These are phyloP conservation scores for Callionymus lyra DNA, from an alignment of 2,113 vertebrate species.

Conservation along the genomic window DNA sequence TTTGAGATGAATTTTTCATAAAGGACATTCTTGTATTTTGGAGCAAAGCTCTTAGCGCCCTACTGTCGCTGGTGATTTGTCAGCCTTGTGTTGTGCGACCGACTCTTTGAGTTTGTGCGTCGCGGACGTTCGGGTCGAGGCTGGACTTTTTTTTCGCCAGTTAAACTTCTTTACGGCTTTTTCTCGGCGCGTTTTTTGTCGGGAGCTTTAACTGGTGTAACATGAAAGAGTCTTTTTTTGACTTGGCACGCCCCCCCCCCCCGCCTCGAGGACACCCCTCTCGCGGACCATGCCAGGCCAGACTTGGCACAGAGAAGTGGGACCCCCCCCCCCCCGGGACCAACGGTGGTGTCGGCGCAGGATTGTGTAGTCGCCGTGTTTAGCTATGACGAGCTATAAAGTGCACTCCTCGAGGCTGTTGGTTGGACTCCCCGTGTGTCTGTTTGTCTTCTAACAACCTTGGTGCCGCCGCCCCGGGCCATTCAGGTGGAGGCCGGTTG, in stretches of 20 bases:
- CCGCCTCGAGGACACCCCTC: conserved; percentile 77
- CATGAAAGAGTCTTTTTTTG: conserved; percentile 72
- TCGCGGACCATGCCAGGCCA: conserved; percentile 77
- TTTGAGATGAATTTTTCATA: conserved; percentile 46
- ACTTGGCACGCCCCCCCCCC: conserved; percentile 75
- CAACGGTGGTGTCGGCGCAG: conserved; percentile 8
- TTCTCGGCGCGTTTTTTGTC: conserved; percentile 36
- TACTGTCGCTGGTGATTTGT: conserved; percentile 32
- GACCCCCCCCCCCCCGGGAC: conserved; percentile 58
- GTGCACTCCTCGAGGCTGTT: background rate
- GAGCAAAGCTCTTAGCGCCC: conserved; percentile 34
- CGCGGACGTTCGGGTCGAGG: too few relatives aligned
- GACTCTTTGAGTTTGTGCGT: conserved; percentile 23
- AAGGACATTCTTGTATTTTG: conserved; percentile 35
- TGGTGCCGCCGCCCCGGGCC: conserved; percentile 5
- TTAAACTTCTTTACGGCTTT: conserved; percentile 42
- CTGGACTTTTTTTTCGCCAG: too few relatives aligned
- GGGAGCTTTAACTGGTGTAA: conserved; percentile 57
- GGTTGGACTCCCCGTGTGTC: conserved; percentile 6
- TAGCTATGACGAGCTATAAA: conserved; percentile 23
- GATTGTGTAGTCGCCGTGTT: conserved; percentile 29
- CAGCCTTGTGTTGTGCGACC: conserved; percentile 34
- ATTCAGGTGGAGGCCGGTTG: conserved; percentile 9
- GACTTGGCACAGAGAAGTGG: conserved; percentile 75
- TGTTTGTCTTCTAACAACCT: conserved; percentile 12